Conservation (phyloP, 2,113 vertebrate genomes). For the Podarcis cretensis region DNA sequence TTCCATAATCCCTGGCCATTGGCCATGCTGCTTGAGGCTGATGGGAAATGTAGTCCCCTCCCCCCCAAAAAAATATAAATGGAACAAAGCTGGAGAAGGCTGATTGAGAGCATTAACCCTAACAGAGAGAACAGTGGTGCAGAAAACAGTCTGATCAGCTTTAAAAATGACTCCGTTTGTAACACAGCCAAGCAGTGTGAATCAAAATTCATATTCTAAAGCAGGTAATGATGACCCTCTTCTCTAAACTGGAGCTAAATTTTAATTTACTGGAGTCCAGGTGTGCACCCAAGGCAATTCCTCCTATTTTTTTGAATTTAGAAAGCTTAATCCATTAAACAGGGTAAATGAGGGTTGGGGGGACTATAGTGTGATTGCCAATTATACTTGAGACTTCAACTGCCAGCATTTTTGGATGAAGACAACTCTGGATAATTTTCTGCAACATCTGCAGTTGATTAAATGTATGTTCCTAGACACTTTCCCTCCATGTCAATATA, state of each 20-base stretch:
- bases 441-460: conserved; percentile 37
- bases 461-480: conserved; percentile 6
- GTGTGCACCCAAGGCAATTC: conserved; percentile 1
- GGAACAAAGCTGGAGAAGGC: too few species aligned
- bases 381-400: conserved; percentile 8
- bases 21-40: too few species aligned
- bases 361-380: not conserved
- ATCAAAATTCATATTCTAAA: not conserved
- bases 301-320: conserved; percentile 13
- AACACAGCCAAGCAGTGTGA: not conserved
- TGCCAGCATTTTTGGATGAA: conserved; percentile 16
- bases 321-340: not conserved
- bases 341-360: not conserved
- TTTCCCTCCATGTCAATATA: conserved; percentile 17
- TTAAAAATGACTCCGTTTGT: not conserved
- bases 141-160: not conserved
- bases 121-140: not conserved
- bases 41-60: too few species aligned
- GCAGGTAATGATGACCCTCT: not conserved
- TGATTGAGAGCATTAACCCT: not conserved
- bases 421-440: not conserved
- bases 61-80: too few species aligned
- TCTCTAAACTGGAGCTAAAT: not conserved
- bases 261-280: not conserved
- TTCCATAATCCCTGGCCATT: too few species aligned